These are phyloP conservation scores for Episyrphus balteatus DNA, from an alignment of 1,140 invertebrate genomes.

Conservation along the genomic window DNA sequence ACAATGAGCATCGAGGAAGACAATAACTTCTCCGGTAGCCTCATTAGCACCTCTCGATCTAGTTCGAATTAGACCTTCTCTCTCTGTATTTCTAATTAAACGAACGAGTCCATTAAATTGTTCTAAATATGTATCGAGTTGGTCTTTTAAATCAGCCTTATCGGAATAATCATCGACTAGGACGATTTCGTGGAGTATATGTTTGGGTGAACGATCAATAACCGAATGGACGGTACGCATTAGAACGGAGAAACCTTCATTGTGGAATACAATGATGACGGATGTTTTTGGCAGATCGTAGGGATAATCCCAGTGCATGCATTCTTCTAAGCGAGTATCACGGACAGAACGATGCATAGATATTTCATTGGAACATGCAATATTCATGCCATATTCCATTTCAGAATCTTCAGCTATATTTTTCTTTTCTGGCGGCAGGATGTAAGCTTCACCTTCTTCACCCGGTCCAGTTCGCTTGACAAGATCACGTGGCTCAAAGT, in stretches of 20 bases:
- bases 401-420: slow-evolving; percentile 63
- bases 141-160: slow-evolving; percentile 83
- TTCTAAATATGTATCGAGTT: slow-evolving; percentile 82
- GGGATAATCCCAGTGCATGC: slow-evolving; percentile 95
- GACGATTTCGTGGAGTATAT: slow-evolving; percentile 90
- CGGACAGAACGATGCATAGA: slow-evolving; percentile 62
- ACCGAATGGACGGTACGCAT: slow-evolving; percentile 95
- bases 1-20: slow-evolving; percentile 93
- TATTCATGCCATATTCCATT: slow-evolving; percentile 92
- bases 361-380: slow-evolving; percentile 93
- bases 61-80: slow-evolving; percentile 85
- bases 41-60: slow-evolving; percentile 86
- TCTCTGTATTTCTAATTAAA: slow-evolving; percentile 71
- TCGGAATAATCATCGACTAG: slow-evolving; percentile 96
- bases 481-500: slow-evolving; percentile 57
- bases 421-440: slow-evolving; percentile 40
- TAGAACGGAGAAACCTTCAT: slow-evolving; percentile 93
- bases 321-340: slow-evolving; percentile 80
- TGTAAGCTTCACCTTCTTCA: slow-evolving; percentile 51
- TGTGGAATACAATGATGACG: slow-evolving; percentile 97
- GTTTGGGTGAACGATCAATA: slow-evolving; percentile 79
- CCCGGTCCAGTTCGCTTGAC: slow-evolving; percentile 62
- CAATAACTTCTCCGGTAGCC: slow-evolving; percentile 89
- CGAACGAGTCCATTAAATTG: slow-evolving; percentile 81
- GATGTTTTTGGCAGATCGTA: slow-evolving; percentile 77